These are phyloP conservation scores for Archips xylosteana DNA, from an alignment of 2,888 invertebrate species.

Conservation along the genomic window DNA sequence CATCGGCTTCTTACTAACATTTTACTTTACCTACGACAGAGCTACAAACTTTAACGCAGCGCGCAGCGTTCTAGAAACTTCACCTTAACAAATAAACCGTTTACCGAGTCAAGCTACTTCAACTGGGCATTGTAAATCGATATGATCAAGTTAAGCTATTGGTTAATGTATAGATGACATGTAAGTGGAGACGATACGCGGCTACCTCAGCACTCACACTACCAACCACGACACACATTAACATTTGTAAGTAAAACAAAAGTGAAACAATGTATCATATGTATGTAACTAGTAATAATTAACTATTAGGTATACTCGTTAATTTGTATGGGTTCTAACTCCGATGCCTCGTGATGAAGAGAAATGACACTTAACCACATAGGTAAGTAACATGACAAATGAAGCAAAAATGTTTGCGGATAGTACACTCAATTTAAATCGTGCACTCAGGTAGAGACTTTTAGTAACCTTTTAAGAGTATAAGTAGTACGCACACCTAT, in stretches of 20 bases:
- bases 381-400: too few relatives aligned
- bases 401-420: too few relatives aligned
- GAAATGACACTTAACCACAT: too few relatives aligned
- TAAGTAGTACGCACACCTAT: too few relatives aligned
- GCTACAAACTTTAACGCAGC: too few relatives aligned
- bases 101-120: conserved; percentile 64
- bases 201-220: conserved; percentile 68
- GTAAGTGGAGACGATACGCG: conserved; percentile 71
- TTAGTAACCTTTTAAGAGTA: too few relatives aligned
- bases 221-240: conserved; percentile 25
- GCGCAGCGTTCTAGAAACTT: background rate
- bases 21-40: too few relatives aligned
- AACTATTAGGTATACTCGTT: background rate
- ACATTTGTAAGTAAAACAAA: conserved; percentile 48
- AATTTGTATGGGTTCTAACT: background rate
- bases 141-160: conserved; percentile 80
- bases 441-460: too few relatives aligned
- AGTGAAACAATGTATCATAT: background rate
- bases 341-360: background rate
- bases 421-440: too few relatives aligned
- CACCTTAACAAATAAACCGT: conserved; percentile 13
- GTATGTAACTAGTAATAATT: background rate
- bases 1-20: too few relatives aligned
- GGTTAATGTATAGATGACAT: conserved; percentile 80
- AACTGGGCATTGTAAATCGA: conserved; percentile 71